phyloP scores from a whole-genome alignment of 1,140 invertebrate genomes.

The Zaprionus ghesquierei region DNA sequence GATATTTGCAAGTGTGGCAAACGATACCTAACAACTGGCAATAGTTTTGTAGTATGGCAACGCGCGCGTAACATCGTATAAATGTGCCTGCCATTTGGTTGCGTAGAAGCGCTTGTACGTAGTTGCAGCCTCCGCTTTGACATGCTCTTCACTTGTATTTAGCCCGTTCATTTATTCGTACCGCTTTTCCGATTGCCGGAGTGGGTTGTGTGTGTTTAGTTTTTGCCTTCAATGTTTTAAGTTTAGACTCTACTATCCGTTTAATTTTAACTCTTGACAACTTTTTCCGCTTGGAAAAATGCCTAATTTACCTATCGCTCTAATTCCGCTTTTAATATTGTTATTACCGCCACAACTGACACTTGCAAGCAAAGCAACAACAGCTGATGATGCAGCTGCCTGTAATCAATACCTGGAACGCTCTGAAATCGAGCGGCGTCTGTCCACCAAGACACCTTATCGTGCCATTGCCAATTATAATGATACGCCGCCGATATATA shows the following conservation, averaged over 20 bases:
- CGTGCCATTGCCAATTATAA: conserved; percentile 85
- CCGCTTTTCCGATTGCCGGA: background rate
- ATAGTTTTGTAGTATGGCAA: background rate
- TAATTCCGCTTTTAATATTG: conserved; percentile 26
- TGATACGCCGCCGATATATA: conserved; percentile 83
- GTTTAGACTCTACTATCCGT: conserved; percentile 25
- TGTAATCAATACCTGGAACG: conserved; percentile 43
- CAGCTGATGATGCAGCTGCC: conserved; percentile 16
- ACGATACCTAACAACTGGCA: background rate
- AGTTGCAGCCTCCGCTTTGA: conserved; percentile 26
- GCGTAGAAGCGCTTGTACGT: background rate
- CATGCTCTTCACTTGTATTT: conserved; percentile 25
- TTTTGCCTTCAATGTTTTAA: conserved; percentile 49
- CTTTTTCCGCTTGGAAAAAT: conserved; percentile 44
- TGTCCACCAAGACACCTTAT: conserved; percentile 86
- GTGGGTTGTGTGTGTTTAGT: conserved; percentile 13
- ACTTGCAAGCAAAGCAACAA: background rate
- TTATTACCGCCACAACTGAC: conserved; percentile 8
- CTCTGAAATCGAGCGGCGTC: conserved; percentile 68
- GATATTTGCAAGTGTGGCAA: background rate
- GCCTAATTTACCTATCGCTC: conserved; percentile 21
- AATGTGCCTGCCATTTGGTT: background rate
- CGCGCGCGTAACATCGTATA: conserved; percentile 1
- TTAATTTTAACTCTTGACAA: conserved; percentile 41
- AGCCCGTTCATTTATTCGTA: conserved; percentile 5